These are phyloP conservation scores for Gobio gobio DNA, from an alignment of 2,113 vertebrate species.

Conservation along the genomic window DNA sequence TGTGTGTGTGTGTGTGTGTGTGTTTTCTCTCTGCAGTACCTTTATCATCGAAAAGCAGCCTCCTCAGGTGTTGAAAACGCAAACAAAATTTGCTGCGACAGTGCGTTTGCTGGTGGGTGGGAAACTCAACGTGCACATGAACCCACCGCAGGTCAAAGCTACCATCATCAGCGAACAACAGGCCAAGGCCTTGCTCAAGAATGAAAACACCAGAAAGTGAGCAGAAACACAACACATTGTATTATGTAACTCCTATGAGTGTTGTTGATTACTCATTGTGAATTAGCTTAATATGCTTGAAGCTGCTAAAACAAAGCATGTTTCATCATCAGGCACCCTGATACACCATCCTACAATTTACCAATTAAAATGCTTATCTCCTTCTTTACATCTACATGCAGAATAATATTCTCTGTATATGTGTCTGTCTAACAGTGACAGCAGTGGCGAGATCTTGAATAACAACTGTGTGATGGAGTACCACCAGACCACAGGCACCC, in stretches of 20 bases:
- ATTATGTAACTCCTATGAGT: background rate
- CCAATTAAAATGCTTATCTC: background rate
- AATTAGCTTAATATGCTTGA: background rate
- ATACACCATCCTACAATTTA: background rate
- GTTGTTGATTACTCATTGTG: background rate
- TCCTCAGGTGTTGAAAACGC: slow-evolving; percentile 96
- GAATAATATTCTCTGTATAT: background rate
- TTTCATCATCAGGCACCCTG: background rate
- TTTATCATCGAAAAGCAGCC: slow-evolving; percentile 99
- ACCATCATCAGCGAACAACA: slow-evolving; percentile 97
- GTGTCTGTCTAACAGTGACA: slow-evolving; percentile 78
- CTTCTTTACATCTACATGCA: background rate
- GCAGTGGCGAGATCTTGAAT: slow-evolving; percentile 95
- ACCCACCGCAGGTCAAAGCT: slow-evolving; percentile 96
- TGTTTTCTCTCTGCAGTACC: slow-evolving; percentile 78
- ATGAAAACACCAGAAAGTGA: slow-evolving; percentile 90
- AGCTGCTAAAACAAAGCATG: background rate
- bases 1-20: slow-evolving; percentile 32
- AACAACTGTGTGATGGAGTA: slow-evolving; percentile 99
- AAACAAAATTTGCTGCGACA: slow-evolving; percentile 95
- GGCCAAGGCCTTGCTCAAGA: slow-evolving; percentile 92
- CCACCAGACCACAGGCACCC: slow-evolving; percentile 92
- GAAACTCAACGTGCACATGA: slow-evolving; percentile 97
- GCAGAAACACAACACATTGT: slow-evolving; percentile 29
- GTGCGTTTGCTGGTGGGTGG: slow-evolving; percentile 94